These are phyloP conservation scores for Salvelinus alpinus DNA, from an alignment of 2,113 vertebrate genomes.

Conservation along the genomic window DNA sequence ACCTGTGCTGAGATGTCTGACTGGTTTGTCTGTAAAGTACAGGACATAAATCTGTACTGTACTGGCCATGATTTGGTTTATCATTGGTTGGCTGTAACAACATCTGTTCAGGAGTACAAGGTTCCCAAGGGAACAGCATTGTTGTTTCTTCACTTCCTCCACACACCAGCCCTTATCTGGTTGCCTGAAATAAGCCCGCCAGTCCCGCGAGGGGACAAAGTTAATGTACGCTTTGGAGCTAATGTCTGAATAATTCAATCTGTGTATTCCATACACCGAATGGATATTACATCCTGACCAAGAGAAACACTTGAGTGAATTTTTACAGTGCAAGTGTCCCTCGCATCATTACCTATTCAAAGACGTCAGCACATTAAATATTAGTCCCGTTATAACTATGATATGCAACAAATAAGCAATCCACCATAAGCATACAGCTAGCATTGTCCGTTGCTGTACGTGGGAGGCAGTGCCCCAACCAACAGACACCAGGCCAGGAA, in stretches of 20 bases:
- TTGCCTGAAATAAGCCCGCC: conserved; percentile 48
- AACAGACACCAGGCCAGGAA: conserved; percentile 52
- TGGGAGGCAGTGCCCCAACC: conserved; percentile 49
- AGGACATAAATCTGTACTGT: conserved; percentile 45
- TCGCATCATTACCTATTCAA: not conserved
- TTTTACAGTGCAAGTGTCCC: conserved; percentile 2
- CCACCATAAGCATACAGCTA: not conserved
- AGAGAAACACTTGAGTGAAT: conserved; percentile 12
- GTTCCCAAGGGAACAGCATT: conserved; percentile 63
- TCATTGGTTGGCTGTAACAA: conserved; percentile 39
- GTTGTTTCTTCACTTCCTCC: conserved; percentile 53
- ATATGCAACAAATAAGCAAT: not conserved
- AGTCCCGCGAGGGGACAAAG: conserved; percentile 53
- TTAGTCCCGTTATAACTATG: not conserved
- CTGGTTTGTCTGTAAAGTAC: conserved; percentile 17
- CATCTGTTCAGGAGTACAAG: conserved; percentile 54
- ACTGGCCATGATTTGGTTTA: conserved; percentile 51
- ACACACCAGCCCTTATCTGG: conserved; percentile 45
- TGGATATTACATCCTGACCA: conserved; percentile 27
- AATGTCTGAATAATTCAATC: conserved; percentile 61
- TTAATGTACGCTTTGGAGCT: conserved; percentile 55
- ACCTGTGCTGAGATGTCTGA: not conserved
- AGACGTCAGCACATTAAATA: not conserved
- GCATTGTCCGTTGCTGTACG: not conserved
- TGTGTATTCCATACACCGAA: conserved; percentile 30